phyloP scores from a whole-genome alignment of 2,888 invertebrate genomes.

The Corbicula japonica region DNA sequence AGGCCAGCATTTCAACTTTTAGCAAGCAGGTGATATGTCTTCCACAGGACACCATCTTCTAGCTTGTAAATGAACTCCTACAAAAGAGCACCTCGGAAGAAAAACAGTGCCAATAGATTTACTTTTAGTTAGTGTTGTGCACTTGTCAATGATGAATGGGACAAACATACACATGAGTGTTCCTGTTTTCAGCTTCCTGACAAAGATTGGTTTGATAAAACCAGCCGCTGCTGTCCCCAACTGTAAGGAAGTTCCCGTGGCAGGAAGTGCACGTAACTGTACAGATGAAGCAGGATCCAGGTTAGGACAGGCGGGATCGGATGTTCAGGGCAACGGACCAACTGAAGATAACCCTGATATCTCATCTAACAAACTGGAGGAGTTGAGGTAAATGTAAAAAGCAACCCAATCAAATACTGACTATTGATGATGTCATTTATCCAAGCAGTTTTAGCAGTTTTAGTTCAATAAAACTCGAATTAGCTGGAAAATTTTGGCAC shows the following conservation, averaged over 20 bases:
- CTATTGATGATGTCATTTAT: no score
- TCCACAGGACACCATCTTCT: no score
- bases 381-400: conserved; percentile 67
- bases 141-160: background rate
- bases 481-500: no score
- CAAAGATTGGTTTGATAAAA: conserved; percentile 75
- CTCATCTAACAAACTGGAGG: conserved; percentile 61
- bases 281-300: conserved; percentile 21
- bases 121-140: no score
- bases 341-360: conserved; percentile 49
- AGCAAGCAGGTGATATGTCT: no score
- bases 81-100: no score
- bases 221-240: conserved; percentile 51
- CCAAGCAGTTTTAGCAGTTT: no score
- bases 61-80: no score
- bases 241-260: conserved; percentile 40
- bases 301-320: conserved; percentile 6
- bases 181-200: conserved; percentile 73
- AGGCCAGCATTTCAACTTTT: no score
- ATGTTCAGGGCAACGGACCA: conserved; percentile 66
- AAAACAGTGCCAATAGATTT: no score
- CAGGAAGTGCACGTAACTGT: conserved; percentile 11
- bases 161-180: background rate
- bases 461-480: no score
- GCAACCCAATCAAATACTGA: no score